phyloP scores from a whole-genome alignment of 2,797 vertebrate species.

The Syncerus caffer region DNA sequence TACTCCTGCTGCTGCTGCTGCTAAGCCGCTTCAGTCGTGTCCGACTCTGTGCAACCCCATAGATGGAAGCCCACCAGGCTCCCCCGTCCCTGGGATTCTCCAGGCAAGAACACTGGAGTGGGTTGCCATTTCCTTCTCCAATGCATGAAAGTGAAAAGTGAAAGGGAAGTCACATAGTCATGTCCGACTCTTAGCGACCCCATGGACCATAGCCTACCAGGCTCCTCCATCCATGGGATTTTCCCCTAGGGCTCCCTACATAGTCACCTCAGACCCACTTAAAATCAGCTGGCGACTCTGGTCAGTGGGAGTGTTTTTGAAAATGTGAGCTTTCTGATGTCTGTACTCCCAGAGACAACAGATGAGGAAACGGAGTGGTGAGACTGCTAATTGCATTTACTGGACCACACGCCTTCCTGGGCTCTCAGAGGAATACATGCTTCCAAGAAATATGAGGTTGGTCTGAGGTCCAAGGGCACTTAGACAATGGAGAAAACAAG shows the following conservation, averaged over 20 bases:
- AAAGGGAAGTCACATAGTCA: too few relatives aligned
- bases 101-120: too few relatives aligned
- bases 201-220: too few relatives aligned
- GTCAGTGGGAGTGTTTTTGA: constrained; percentile 34
- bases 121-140: too few relatives aligned
- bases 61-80: too few relatives aligned
- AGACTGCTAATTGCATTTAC: constrained; percentile 71
- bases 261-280: not conserved
- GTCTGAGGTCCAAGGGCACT: constrained; percentile 65
- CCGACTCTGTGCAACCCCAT: too few relatives aligned
- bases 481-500: constrained; percentile 49
- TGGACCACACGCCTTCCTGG: constrained; percentile 69
- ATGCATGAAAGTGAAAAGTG: too few relatives aligned
- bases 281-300: constrained; percentile 39
- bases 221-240: too few relatives aligned
- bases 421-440: constrained; percentile 50
- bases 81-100: too few relatives aligned
- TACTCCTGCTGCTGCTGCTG: not conserved
- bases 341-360: constrained; percentile 58
- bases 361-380: not conserved
- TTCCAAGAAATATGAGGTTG: constrained; percentile 70
- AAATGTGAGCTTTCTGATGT: constrained; percentile 56
- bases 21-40: too few relatives aligned
- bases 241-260: not conserved
- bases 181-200: too few relatives aligned